These are phyloP conservation scores for Knipowitschia caucasica DNA, from an alignment of 2,797 vertebrate species.

Conservation along the genomic window DNA sequence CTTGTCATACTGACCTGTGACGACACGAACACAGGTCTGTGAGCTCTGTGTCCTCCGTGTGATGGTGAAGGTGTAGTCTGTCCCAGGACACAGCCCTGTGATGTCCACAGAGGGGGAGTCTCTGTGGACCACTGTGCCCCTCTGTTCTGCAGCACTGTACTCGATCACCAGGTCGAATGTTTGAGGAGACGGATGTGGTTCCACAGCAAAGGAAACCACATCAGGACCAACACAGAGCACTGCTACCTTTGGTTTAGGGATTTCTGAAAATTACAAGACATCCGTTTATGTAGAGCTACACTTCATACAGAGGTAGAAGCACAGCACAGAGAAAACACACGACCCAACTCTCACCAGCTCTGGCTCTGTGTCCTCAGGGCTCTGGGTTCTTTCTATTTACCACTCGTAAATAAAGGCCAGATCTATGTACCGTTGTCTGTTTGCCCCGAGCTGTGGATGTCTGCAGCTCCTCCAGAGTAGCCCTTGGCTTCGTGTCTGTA, in stretches of 20 bases:
- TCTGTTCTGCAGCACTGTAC: slow-evolving; percentile 4
- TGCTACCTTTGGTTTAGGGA: slow-evolving; percentile 13
- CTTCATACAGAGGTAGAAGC: no score
- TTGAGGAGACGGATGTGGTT: not conserved
- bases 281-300: no score
- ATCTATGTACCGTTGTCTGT: no score
- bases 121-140: not conserved
- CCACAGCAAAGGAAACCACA: slow-evolving; percentile 12
- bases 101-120: slow-evolving; percentile 5
- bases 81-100: slow-evolving; percentile 19
- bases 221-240: not conserved
- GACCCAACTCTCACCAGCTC: no score
- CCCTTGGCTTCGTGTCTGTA: no score
- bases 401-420: no score
- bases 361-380: no score
- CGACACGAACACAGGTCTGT: slow-evolving; percentile 1
- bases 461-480: no score
- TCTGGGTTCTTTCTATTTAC: no score
- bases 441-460: no score
- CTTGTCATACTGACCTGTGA: slow-evolving; percentile 19
- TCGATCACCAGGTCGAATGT: slow-evolving; percentile 5
- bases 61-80: slow-evolving; percentile 19
- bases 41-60: slow-evolving; percentile 4
- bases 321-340: no score
- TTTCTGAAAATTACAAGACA: slow-evolving; percentile 1